Base-by-base conservation (phyloP, 1,140 invertebrate species). In the Pemphigus obesinymphae region DNA sequence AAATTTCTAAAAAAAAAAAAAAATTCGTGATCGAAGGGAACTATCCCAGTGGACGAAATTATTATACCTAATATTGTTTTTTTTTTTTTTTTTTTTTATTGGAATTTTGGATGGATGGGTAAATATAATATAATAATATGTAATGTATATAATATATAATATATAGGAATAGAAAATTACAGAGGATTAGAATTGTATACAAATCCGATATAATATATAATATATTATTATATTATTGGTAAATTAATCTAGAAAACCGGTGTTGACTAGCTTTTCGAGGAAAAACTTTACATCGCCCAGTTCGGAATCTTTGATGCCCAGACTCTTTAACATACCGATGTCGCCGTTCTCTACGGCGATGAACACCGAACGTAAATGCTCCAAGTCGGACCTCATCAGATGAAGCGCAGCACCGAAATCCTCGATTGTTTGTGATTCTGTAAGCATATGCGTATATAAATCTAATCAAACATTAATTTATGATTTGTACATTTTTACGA, bases 211-310 rank as follows among this genome's bases (percentile, higher is more conserved):
- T 11, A 45, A 45, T 45, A 45, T 45, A 45, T 45, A 45, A 40
- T 45, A 45, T 45, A 45, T 45, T 6, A 45, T 45, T 45, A 45
- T 58, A 23, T 40, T 40, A 61, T 66, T 70, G 20, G 3, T 48
- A 50, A 45, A 76, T 84, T 85, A 97, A 89, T 97, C 96, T 85
- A 98, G 92, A 89, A 98, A 98, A 83, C 96, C 96, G 82, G 96
- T 98, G 88, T 97, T 96, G 61, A 97, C 95, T 83, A 98, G 91
- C 88, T 97, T 97, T 88, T 98, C 96, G 82, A 97, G 90, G 90
- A 98, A 98, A 89, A 98, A 98, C 86, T 97, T 97, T 34, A 98
- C 96, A 86, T 98, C 96, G n/a, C 96, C 95, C 40, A 97, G 89
- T 87, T 98, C 96, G 0, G 95, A 96, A 87, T 97, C 96, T 88